phyloP scores from a whole-genome alignment of 2,797 vertebrate species.

The Tinamus major region DNA sequence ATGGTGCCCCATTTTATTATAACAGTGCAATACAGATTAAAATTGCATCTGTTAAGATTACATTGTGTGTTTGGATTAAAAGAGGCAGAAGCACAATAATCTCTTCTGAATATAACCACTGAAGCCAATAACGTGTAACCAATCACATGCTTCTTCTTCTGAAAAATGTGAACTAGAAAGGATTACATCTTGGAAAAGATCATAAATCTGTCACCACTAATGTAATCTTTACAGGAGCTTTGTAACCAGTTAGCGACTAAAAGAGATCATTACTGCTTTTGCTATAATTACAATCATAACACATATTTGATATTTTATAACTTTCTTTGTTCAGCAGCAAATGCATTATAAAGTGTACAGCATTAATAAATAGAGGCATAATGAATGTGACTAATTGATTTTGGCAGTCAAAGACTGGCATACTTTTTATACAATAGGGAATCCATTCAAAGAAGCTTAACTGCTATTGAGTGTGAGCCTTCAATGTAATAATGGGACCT shows the following conservation, averaged over 20 bases:
- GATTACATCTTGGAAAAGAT: conserved; percentile 77
- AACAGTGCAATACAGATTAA: conserved; percentile 72
- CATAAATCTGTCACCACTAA: conserved; percentile 79
- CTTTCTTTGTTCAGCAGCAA: conserved; percentile 82
- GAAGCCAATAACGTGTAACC: conserved; percentile 81
- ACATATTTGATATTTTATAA: conserved; percentile 82
- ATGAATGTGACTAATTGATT: conserved; percentile 88
- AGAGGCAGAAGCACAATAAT: conserved; percentile 72
- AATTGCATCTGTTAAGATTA: conserved; percentile 79
- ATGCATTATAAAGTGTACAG: conserved; percentile 79
- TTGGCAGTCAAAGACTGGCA: conserved; percentile 85
- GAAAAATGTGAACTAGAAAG: conserved; percentile 75
- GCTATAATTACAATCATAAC: conserved; percentile 79
- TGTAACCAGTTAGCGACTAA: conserved; percentile 77
- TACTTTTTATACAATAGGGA: conserved; percentile 84
- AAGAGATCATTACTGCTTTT: conserved; percentile 77
- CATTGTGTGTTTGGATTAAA: conserved; percentile 74
- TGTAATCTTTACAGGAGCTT: conserved; percentile 77
- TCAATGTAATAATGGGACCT: conserved; percentile 81
- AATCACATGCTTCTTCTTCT: conserved; percentile 71
- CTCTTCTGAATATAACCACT: conserved; percentile 67
- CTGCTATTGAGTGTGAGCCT: conserved; percentile 81
- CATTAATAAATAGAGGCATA: conserved; percentile 87
- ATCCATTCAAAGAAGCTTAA: conserved; percentile 84
- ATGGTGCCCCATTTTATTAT: conserved; percentile 71